Base-by-base conservation (phyloP, 1,140 invertebrate species). In the Leptoteleia sp. region DNA sequence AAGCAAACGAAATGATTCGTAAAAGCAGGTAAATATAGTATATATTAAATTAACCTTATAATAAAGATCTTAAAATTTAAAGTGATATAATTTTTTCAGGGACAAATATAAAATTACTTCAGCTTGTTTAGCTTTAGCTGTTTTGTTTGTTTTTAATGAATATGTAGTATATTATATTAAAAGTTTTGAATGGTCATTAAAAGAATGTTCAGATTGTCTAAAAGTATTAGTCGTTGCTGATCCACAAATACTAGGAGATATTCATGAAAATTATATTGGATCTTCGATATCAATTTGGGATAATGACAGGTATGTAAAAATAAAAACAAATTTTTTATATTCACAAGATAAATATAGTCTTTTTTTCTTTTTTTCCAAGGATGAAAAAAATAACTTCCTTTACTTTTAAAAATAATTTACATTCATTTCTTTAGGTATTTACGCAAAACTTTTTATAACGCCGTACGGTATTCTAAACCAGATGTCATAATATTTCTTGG, bases 401-500 rank as follows among this genome's bases (percentile, higher is more conserved):
- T 25, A 25, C 6, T 25, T 25, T 25, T 3, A 25, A 3, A 25
- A 3, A 25, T 25, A 25, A 3, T 25, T 3, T 6, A 25, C 22
- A 6, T n/a, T n/a, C n/a, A 40, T 64, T 43, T 22, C 37, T 55
- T 29, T 6, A 57, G 96, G 81, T 98, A 95, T 88, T 89, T 98
- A 54, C 87, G 89, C 8, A 94, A 94, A 83, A 96, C 95, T 48
- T 99, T 96, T 87, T 86, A 89, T 11, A 88, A 92, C 70, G 96
- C 94, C 3, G 83, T 94, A 15, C 88, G 91, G 22, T 92, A 95
- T 87, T 91, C 94, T n/a, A 89, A 94, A 71, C 97, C 97, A 22
- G 92, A 98, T 90, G 91, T 96, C n/a, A 91, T 98, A 50, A 91
- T 96, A 42, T 98, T 97, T 88, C 89, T 98, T 16, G 97, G 97